Conservation (phyloP, 2,797 vertebrate species). For the Spatula versicolor region DNA sequence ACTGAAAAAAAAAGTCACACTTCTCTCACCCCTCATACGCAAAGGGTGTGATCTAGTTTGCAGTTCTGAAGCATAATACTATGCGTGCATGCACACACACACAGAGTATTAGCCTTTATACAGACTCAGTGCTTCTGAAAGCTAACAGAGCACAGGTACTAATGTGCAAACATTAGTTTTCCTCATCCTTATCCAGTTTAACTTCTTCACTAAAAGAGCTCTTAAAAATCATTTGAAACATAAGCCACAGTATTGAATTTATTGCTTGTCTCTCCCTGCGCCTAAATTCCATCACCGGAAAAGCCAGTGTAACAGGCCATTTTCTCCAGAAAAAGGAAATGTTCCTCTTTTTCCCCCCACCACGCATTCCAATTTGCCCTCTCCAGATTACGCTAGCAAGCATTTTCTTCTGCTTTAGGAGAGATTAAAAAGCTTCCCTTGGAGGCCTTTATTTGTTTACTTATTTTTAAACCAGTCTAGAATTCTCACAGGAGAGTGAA, state of each 20-base stretch:
- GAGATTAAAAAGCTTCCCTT: background rate
- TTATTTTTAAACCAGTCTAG: background rate
- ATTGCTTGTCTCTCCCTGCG: background rate
- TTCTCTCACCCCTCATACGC: background rate
- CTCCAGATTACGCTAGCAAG: background rate
- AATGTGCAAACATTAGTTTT: background rate
- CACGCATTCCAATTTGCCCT: background rate
- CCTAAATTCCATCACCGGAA: background rate
- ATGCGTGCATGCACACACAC: background rate
- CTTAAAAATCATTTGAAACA: background rate
- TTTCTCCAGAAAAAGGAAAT: background rate
- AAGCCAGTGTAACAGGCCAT: background rate
- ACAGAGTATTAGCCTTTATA: background rate
- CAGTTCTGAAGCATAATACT: background rate
- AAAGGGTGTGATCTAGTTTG: background rate
- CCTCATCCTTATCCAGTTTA: background rate
- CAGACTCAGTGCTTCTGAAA: background rate
- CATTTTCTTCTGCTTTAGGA: slow-evolving; percentile 6
- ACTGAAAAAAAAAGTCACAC: background rate
- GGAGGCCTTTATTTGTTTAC: background rate
- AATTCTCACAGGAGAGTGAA: background rate
- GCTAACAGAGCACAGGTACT: background rate
- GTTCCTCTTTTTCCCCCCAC: background rate
- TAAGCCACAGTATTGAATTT: background rate
- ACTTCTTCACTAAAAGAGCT: background rate